Evolutionary conservation across 2,797 vertebrate species (phyloP), one percentile per base, ranked within the genome.

Genomic region (Tokudaia tokunoshimensis): DNA sequence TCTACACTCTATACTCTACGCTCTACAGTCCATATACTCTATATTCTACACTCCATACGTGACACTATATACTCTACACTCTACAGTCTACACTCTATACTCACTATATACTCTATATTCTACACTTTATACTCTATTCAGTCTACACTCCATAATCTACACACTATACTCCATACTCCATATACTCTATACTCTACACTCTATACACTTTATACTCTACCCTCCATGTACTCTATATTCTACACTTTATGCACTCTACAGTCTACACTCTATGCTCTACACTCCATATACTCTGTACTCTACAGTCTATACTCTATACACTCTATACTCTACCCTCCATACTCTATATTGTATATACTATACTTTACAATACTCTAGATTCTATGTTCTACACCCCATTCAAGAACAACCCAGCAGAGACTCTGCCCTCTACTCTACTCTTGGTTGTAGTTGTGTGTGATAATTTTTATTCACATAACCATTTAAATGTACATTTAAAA

Each of bases 401-500:
- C 3, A 52, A 81, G 84, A 86, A 83, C 89, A 65, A 2, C 52
- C 24, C 50, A 75, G 24, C 41, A 34, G 2, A n/a, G 3, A 37
- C 8, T 11, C 19, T 76, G 6, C 75, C 15, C 31, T 83, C 55
- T 41, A 44, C 47, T 74, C 6, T 34, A 61, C 29, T 80, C 8
- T 91, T 70, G 41, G 22, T 20, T 26, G 10, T 9, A 57, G n/a
- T 24, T 15, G 52, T 65, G 2, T 26, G 6, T 70, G 37, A 91
- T 80, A 63, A 0, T 1, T 4, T 82, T 92, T 92, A 65, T 52
- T 90, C 50, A n/a, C 15, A 31, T 89, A 90, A 87, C 7, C 8
- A 70, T n/a, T 92, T 41, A 94, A 29, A 52, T 2, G n/a, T 67
- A 7, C 29, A 29, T 89, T 95, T 83, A 61, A 91, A 84, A 89